Percentiles rank a stretch among this genome's conserved stretches.
These are phyloP conservation scores for Martes flavigula DNA, from an alignment of 2,797 vertebrate species.

Conservation along the genomic window DNA sequence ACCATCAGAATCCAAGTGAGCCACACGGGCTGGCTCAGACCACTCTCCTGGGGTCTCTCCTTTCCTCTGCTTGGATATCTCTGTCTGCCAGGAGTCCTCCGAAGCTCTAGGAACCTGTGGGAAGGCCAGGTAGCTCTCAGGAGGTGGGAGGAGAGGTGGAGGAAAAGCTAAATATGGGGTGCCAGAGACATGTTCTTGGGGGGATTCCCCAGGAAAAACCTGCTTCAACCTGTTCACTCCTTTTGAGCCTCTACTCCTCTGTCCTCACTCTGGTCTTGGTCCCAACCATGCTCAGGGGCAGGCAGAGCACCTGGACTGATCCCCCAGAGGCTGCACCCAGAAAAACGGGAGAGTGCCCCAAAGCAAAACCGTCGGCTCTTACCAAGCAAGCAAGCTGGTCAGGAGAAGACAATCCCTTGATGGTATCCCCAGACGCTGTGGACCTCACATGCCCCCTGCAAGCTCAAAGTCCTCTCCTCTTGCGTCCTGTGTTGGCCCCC, in stretches of 20 bases:
- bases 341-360: not conserved
- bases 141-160: not conserved
- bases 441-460: fast-evolving
- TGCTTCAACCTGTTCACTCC: not conserved
- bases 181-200: not conserved
- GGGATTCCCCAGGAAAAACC: not conserved
- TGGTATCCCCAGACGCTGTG: not conserved
- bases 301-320: not conserved
- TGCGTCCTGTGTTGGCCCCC: not conserved
- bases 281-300: not conserved
- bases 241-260: not conserved
- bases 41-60: not conserved
- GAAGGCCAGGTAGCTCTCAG: not conserved
- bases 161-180: not conserved
- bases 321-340: fast-evolving
- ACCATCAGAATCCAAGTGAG: not conserved
- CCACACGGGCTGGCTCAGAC: not conserved
- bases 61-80: not conserved
- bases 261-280: not conserved
- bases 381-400: not conserved
- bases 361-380: not conserved
- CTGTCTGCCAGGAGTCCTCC: not conserved
- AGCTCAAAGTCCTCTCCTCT: fast-evolving
- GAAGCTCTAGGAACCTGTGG: fast-evolving
- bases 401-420: not conserved